Evolutionary conservation across 2,113 vertebrate genomes (phyloP).

Genomic region (Vidua chalybeata): DNA sequence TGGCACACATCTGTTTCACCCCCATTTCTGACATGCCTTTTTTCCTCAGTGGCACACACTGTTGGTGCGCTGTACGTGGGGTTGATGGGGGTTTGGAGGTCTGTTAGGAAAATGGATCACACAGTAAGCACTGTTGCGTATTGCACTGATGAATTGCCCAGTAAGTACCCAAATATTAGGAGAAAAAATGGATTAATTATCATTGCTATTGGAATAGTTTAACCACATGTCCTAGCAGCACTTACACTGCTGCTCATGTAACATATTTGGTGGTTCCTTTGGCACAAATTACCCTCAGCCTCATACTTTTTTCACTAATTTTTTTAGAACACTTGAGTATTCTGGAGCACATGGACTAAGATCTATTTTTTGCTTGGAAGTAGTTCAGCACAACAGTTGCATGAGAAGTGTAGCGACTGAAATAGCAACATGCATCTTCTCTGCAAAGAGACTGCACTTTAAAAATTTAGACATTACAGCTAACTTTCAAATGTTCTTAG

Average conservation of each 20-base stretch:
- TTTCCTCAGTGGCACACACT: neutral
- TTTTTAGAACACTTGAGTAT: neutral
- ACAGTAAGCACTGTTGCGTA: neutral
- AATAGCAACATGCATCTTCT: constrained; percentile 8
- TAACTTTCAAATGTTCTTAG: neutral
- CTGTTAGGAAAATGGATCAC: neutral
- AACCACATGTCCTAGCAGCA: neutral
- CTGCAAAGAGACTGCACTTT: neutral
- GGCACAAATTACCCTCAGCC: neutral
- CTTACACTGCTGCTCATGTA: neutral
- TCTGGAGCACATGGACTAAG: neutral
- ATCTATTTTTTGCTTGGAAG: neutral
- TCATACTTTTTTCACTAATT: neutral
- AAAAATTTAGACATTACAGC: neutral
- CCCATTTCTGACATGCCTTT: neutral
- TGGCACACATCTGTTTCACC: too few species aligned
- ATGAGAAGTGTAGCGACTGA: neutral
- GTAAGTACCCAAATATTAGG: neutral
- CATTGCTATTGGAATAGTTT: neutral
- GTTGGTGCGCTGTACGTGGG: neutral
- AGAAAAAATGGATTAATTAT: neutral
- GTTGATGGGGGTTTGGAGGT: neutral
- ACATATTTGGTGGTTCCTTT: neutral
- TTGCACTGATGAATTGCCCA: neutral
- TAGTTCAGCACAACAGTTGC: constrained; percentile 4